Evolutionary conservation across 2,888 invertebrate species (phyloP), one percentile per base, ranked within the genome.

Genomic region (Vesta saturnalis): DNA sequence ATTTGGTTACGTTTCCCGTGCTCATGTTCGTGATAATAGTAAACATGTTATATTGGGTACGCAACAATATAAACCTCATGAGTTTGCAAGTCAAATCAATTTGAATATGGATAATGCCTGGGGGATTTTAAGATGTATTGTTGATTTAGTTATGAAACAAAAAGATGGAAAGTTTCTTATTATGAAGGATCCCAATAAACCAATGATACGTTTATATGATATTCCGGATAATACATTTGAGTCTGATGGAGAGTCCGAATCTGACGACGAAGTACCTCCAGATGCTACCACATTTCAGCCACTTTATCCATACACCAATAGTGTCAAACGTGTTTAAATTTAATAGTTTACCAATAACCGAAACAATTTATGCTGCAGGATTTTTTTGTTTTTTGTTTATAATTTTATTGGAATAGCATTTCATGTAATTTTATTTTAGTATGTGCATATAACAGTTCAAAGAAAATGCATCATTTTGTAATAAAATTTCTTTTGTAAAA

Each of bases 51-150:
- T 99, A 78, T 88, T 99, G 73, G 98, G 97, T 72, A 96, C 96
- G 22, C 98, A 98, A 84, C 98, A 98, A 85, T 99, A 97, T 86
- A 97, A 97, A 83, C 99, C 99, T 10, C 92, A 93, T 81, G 99
- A 99, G 86, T 99, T 99, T 85, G 99, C 99, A 10, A 95, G 95
- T 6, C 99, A 99, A 85, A 99, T 99, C 82, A 98, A 97, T 85
- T 86, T 99, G 79, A 98, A 97, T 82, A 97, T 99, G 97, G 99
- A 99, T 84, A 99, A 99, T 85, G 97, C 96, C 1, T 99, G 99
- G 99, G 99, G 97, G 73, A 95, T 99, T 67, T 87, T 99, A 70
- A 90, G 99, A 14, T 99, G 97, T 84, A 96, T 99, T 79, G 93
- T 99, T 76, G 99, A 99, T 79, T 93, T 96, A 72, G 95, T 97